Evolutionary conservation across 30 jellyfish, hydroid and myxozoan species (phyloP).

Genomic region (Rhopilema esculentum): DNA sequence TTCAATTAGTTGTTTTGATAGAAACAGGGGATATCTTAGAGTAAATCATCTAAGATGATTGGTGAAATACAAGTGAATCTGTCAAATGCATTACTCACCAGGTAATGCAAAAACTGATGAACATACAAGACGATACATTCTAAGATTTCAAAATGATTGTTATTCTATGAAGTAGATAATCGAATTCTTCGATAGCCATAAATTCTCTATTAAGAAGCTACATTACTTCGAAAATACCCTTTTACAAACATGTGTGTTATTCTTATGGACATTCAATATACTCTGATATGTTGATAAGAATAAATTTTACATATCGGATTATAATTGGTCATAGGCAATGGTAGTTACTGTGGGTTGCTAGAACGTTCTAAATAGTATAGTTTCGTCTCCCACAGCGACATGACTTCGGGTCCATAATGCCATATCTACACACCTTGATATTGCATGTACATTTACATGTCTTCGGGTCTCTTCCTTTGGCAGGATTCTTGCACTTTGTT

Average conservation of each 20-base stretch:
- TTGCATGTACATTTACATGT: conserved; percentile 66
- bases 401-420: conserved; percentile 54
- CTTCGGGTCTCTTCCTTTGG: conserved; percentile 52
- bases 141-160: no score
- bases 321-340: background rate
- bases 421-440: conserved; percentile 51
- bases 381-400: conserved; percentile 69
- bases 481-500: conserved; percentile 47
- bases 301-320: background rate
- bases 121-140: no score
- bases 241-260: background rate
- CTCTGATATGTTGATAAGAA: background rate
- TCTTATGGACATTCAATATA: background rate
- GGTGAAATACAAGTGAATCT: no score
- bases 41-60: no score
- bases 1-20: no score
- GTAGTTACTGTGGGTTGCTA: background rate
- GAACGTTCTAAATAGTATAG: conserved; percentile 6
- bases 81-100: no score
- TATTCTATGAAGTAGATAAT: no score
- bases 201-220: no score
- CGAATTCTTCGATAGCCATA: no score
- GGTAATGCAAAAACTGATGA: no score
- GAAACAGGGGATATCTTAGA: no score
- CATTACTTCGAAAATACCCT: no score